A percentile compares a stretch with the other conserved stretches of the same genome.
phyloP scores from a whole-genome alignment of 2,888 invertebrate genomes.

The Lycaena phlaeas region DNA sequence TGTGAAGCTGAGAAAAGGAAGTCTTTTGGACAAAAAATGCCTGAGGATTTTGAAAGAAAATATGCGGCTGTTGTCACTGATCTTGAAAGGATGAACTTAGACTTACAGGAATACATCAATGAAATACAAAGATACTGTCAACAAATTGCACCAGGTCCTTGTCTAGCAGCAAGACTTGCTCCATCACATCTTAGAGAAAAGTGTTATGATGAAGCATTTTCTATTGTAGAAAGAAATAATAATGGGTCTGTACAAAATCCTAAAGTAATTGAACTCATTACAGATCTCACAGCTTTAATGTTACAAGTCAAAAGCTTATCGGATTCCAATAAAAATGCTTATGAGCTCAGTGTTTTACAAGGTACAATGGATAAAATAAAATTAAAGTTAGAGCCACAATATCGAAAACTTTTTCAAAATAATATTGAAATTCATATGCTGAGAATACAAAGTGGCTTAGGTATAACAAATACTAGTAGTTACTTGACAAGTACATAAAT shows the following conservation, averaged over 20 bases:
- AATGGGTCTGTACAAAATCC: constrained; percentile 74
- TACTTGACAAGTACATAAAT: constrained; percentile 35
- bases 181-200: constrained; percentile 91
- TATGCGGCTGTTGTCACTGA: constrained; percentile 92
- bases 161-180: constrained; percentile 88
- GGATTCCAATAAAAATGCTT: constrained; percentile 88
- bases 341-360: constrained; percentile 91
- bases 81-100: constrained; percentile 91
- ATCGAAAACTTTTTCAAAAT: constrained; percentile 86
- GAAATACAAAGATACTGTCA: constrained; percentile 88
- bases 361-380: constrained; percentile 94
- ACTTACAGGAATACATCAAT: constrained; percentile 88
- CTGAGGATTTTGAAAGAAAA: constrained; percentile 90
- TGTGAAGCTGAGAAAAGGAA: constrained; percentile 90
- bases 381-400: constrained; percentile 80
- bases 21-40: constrained; percentile 83
- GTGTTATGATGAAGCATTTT: constrained; percentile 87
- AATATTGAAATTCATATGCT: constrained; percentile 94
- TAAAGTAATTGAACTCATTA: constrained; percentile 83
- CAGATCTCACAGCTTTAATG: constrained; percentile 91
- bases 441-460: constrained; percentile 85
- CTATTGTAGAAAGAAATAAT: constrained; percentile 83
- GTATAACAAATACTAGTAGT: constrained; percentile 46
- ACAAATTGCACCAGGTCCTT: constrained; percentile 90
- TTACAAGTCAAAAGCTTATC: constrained; percentile 86